A percentile compares a stretch with the other conserved stretches of the same genome.
phyloP scores from a whole-genome alignment of 2,888 invertebrate species.

The Tupiocoris notatus region DNA sequence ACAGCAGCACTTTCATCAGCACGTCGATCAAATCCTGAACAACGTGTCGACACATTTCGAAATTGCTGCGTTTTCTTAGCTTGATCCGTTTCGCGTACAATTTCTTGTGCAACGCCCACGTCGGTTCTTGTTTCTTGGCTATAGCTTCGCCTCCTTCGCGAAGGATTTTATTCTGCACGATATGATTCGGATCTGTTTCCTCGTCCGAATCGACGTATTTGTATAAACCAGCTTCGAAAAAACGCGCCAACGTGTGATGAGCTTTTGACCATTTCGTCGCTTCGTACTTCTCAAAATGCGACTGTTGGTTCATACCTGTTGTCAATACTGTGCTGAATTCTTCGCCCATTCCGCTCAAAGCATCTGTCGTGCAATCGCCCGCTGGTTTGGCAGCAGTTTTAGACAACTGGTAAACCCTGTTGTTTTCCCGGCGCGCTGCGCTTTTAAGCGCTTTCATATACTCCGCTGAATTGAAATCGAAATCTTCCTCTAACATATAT shows the following conservation, averaged over 20 bases:
- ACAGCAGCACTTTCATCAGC: slow-evolving; percentile 8
- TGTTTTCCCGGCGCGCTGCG: slow-evolving; percentile 1
- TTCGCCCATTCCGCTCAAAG: slow-evolving; percentile 6
- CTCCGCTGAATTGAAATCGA: not conserved
- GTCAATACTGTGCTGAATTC: slow-evolving; percentile 11
- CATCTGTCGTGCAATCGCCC: slow-evolving; percentile 12
- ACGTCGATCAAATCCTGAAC: slow-evolving; percentile 32
- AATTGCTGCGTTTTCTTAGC: not conserved
- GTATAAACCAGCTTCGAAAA: slow-evolving; percentile 5
- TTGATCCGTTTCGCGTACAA: slow-evolving; percentile 9
- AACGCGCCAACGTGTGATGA: slow-evolving; percentile 12
- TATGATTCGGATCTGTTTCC: slow-evolving; percentile 5
- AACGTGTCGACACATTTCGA: slow-evolving; percentile 27
- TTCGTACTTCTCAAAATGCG: slow-evolving; percentile 27
- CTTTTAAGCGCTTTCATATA: slow-evolving; percentile 13
- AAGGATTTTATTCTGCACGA: slow-evolving; percentile 17
- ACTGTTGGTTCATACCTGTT: slow-evolving; percentile 10
- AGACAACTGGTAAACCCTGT: not conserved
- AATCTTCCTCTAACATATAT: slow-evolving; percentile 17
- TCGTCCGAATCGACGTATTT: slow-evolving; percentile 31
- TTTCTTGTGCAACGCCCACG: slow-evolving; percentile 18
- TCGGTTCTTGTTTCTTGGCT: slow-evolving; percentile 7
- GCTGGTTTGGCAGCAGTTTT: not conserved
- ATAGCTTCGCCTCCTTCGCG: slow-evolving; percentile 24
- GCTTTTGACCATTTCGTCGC: slow-evolving; percentile 14